These are phyloP conservation scores for Ammodytes dubius DNA, from an alignment of 2,113 vertebrate genomes.

Conservation along the genomic window DNA sequence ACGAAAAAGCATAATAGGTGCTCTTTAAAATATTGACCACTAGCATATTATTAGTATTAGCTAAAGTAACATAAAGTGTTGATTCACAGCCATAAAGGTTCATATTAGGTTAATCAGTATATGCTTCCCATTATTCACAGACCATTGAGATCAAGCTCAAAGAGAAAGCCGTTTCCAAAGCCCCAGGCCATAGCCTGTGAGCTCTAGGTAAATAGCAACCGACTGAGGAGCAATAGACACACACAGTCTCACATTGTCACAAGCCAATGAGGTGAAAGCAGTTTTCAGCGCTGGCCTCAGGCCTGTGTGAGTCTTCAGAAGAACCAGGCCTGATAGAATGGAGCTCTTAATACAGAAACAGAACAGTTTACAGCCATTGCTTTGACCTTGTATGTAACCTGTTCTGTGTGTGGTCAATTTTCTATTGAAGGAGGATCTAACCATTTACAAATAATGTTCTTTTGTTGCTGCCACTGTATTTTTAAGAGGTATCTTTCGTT, in stretches of 20 bases:
- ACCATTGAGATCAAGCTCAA: slow-evolving; percentile 5
- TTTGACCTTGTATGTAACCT: not conserved
- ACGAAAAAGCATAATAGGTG: no score
- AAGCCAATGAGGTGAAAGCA: slow-evolving; percentile 10
- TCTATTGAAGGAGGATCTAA: no score
- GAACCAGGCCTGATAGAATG: not conserved
- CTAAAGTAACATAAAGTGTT: not conserved
- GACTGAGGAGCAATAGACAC: not conserved
- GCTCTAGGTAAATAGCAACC: slow-evolving; percentile 36
- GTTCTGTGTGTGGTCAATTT: no score
- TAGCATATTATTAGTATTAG: not conserved
- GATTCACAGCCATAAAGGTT: not conserved
- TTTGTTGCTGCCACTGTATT: no score
- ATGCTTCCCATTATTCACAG: not conserved
- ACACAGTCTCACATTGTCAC: slow-evolving; percentile 3
- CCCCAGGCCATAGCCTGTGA: not conserved
- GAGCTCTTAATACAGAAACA: not conserved
- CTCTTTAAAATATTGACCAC: not conserved
- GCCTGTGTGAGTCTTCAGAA: not conserved
- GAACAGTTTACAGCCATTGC: not conserved
- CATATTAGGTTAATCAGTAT: slow-evolving; percentile 13
- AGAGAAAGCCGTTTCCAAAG: not conserved
- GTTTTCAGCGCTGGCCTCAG: not conserved
- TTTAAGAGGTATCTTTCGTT: no score
- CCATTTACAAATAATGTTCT: no score